phyloP scores from a whole-genome alignment of 1,140 invertebrate species.

The Pseudomyrmex dendroicus region DNA sequence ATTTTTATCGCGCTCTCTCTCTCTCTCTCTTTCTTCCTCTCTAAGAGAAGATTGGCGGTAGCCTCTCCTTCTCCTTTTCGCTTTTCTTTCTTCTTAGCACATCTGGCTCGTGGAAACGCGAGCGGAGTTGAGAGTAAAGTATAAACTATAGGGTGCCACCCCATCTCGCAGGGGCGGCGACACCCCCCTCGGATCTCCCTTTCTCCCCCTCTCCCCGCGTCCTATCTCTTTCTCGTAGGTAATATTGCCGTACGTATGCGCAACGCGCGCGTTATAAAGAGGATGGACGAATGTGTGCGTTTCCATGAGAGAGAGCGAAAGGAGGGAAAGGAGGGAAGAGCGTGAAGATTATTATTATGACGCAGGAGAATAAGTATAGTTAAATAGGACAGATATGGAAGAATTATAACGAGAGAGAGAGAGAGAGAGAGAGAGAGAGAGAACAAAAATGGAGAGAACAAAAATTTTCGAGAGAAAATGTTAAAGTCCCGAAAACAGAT shows the following conservation, averaged over 20 bases:
- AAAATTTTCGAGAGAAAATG: not conserved
- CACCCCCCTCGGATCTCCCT: constrained; percentile 22
- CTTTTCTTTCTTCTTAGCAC: constrained; percentile 62
- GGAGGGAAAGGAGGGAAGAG: not conserved
- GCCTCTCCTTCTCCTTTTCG: constrained; percentile 3
- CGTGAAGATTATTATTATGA: constrained; percentile 41
- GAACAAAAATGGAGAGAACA: not conserved
- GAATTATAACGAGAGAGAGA: constrained; percentile 18
- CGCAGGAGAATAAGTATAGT: constrained; percentile 14
- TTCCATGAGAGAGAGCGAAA: not conserved
- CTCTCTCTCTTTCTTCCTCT: too few species aligned
- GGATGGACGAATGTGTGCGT: constrained; percentile 9
- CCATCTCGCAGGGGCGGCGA: constrained; percentile 63
- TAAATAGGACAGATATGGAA: constrained; percentile 35
- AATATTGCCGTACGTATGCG: constrained; percentile 67
- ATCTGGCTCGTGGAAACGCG: constrained; percentile 78
- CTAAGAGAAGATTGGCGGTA: not conserved
- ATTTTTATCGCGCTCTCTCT: constrained; percentile 6
- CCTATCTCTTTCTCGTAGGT: constrained; percentile 52
- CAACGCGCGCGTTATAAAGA: constrained; percentile 10
- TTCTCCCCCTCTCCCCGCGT: constrained; percentile 25
- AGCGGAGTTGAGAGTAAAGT: constrained; percentile 77
- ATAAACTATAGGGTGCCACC: constrained; percentile 80
- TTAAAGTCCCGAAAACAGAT: not conserved
- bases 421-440: not conserved